These are phyloP conservation scores for Willowsia nigromaculata DNA, from an alignment of 2,888 invertebrate species.

Conservation along the genomic window DNA sequence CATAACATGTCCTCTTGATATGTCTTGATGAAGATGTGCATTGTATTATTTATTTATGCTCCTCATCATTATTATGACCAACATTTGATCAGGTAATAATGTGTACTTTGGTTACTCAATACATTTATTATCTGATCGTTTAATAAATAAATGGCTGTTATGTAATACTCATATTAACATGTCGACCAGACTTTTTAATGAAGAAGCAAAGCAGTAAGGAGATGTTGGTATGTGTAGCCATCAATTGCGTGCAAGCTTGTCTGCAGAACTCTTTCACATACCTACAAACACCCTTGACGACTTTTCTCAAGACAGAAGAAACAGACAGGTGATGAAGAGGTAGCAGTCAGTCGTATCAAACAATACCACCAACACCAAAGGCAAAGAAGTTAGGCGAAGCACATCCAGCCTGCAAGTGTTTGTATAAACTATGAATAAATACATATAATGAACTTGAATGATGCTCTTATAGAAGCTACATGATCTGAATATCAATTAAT, in stretches of 20 bases:
- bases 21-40: constrained; percentile 46
- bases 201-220: background rate
- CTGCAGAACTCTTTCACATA: constrained; percentile 20
- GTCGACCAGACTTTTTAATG: background rate
- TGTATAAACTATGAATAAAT: background rate
- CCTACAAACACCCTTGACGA: constrained; percentile 35
- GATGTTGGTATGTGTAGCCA: background rate
- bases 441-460: background rate
- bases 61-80: constrained; percentile 20
- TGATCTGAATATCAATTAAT: constrained; percentile 48
- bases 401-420: background rate
- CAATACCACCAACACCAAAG: background rate
- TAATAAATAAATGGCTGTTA: constrained; percentile 43
- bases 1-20: background rate
- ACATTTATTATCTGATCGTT: constrained; percentile 55
- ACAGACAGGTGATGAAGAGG: background rate
- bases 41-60: background rate
- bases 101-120: constrained; percentile 28
- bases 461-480: background rate
- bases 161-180: background rate
- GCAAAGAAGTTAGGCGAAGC: background rate
- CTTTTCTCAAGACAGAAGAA: constrained; percentile 6
- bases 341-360: background rate
- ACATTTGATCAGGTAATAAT: background rate
- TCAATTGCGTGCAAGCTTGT: constrained; percentile 55